Base-by-base conservation (phyloP, 2,888 invertebrate species). In the Ypsolopha sequella region DNA sequence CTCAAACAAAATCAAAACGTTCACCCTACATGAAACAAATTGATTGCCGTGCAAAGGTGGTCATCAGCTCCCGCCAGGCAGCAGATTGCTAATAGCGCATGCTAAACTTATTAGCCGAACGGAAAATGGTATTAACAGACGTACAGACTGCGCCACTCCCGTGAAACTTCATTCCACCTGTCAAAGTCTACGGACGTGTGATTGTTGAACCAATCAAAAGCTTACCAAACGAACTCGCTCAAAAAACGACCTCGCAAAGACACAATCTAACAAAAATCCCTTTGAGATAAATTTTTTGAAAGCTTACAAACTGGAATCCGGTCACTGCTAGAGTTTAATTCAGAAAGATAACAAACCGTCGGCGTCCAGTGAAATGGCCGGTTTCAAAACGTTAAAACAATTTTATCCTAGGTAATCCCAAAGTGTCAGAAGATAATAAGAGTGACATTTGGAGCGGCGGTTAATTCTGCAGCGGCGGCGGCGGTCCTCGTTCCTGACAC, bases 31-130 rank as follows among this genome's bases (percentile, higher is more conserved):
- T 76, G 73, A 77, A 80, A 76, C 80, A 77, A 81, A 84, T 85
- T 85, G 82, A 86, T 86, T 84, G 85, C 56, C 55, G 68, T 68
- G 74, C 75, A 74, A 73, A 69, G 70, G 73, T 70, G 72, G 68
- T 71, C 72, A 68, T 62, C 64, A 63, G 70, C 68, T 75, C 69
- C 66, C 75, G 51, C 41, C 66, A 76, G 52, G 36, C 33, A 70
- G 73, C 68, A 76, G 80, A 86, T 85, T 86, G 85, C 80, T 85
- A 85, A 85, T 86, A 84, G 80, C 70, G 76, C 73, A 80, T 80
- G 82, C 80, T 85, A 86, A 86, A 81, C 85, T 84, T 81, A 86
- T 86, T 85, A 86, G 76, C 73, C 74, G 76, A 81, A 80, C 80
- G 84, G 82, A 82, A 86, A 86, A 86, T 82, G 77, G 76, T 73